Conservation (phyloP, 2,888 invertebrate species). For the Lacanobia oleracea region DNA sequence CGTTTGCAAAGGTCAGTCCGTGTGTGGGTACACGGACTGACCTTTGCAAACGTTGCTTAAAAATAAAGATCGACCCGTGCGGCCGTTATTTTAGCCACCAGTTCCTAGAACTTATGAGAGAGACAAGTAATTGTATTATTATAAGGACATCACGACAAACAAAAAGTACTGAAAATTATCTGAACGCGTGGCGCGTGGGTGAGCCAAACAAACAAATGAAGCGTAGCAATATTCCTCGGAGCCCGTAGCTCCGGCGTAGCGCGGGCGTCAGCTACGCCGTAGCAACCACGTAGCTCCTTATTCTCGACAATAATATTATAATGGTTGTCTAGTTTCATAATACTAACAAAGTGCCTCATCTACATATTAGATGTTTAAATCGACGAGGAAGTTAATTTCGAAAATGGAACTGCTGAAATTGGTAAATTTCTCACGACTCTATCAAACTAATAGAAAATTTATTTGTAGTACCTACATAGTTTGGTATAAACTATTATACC, state of each 20-base stretch:
- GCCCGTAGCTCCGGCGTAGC: conserved; percentile 14
- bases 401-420: conserved; percentile 14
- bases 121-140: background rate
- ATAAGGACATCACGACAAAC: background rate
- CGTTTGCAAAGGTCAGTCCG: too few relatives aligned
- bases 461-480: background rate
- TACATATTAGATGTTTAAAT: conserved; percentile 30
- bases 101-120: background rate
- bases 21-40: too few relatives aligned
- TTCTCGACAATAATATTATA: conserved; percentile 36
- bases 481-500: too few relatives aligned
- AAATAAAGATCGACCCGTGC: background rate
- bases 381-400: conserved; percentile 5
- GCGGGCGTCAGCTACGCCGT: conserved; percentile 22
- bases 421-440: background rate
- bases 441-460: background rate
- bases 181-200: background rate
- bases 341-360: conserved; percentile 32
- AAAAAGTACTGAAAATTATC: background rate
- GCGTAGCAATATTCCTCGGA: conserved; percentile 14
- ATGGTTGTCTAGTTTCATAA: conserved; percentile 18
- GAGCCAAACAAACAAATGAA: background rate
- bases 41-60: background rate
- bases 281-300: conserved; percentile 24
- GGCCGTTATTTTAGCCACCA: background rate